Percentiles rank a stretch among this genome's conserved stretches.
These are phyloP conservation scores for Deladenus siricidicola DNA, from an alignment of 2,888 invertebrate species.

Conservation along the genomic window DNA sequence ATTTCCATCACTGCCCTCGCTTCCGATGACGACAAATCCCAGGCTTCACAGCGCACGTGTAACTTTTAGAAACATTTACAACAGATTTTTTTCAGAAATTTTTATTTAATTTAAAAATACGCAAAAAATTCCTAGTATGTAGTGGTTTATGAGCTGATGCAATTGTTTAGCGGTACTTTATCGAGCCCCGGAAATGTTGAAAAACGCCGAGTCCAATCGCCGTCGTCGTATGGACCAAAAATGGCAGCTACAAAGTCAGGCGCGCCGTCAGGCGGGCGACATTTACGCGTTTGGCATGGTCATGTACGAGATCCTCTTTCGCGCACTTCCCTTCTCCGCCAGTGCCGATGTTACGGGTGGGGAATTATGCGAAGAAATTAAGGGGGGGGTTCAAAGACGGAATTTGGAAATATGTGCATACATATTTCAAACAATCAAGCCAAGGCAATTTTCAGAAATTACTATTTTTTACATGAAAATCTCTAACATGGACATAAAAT, in stretches of 20 bases:
- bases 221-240: slow-evolving; percentile 30
- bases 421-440: too few species aligned
- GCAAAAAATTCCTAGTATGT: neutral
- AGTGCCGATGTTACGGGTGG: slow-evolving; percentile 36
- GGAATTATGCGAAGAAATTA: too few species aligned
- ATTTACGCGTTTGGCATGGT: slow-evolving; percentile 50
- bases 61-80: too few species aligned
- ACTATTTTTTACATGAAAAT: too few species aligned
- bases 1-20: slow-evolving; percentile 33
- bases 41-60: slow-evolving; percentile 45
- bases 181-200: slow-evolving; percentile 49
- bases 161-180: slow-evolving; percentile 37
- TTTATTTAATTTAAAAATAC: neutral
- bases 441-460: too few species aligned
- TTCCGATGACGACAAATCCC: slow-evolving; percentile 42
- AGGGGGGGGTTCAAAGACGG: too few species aligned
- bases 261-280: slow-evolving; percentile 43
- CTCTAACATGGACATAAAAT: too few species aligned
- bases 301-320: slow-evolving; percentile 49
- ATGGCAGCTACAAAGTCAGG: slow-evolving; percentile 25
- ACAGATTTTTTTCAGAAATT: neutral
- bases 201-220: slow-evolving; percentile 46
- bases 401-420: too few species aligned
- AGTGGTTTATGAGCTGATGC: neutral
- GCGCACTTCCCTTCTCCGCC: slow-evolving; percentile 44